Percentiles rank a stretch among this genome's conserved stretches.
Evolutionary conservation across 2,888 invertebrate genomes (phyloP).

Genomic region (Stenichneumon culpator): DNA sequence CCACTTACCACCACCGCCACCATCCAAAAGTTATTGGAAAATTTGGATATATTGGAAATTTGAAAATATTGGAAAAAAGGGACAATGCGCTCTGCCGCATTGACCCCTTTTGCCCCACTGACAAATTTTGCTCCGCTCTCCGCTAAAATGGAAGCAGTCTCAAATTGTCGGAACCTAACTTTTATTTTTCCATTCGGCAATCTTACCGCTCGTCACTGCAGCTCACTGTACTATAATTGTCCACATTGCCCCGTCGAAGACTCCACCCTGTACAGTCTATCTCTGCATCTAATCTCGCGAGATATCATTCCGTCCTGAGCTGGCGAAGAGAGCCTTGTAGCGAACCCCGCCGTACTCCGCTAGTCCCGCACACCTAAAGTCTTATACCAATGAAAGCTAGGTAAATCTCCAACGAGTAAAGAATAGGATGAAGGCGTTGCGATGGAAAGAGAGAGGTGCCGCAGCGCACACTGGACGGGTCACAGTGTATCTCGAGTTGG

Average conservation of each 20-base stretch:
- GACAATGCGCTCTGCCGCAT: too few relatives aligned
- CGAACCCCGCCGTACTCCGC: neutral
- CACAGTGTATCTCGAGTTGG: conserved; percentile 47
- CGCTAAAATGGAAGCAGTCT: too few relatives aligned
- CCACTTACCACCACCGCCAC: too few relatives aligned
- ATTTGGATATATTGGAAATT: too few relatives aligned
- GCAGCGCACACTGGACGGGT: conserved; percentile 10
- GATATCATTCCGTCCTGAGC: conserved; percentile 27
- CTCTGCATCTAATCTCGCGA: conserved; percentile 26
- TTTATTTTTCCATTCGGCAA: too few relatives aligned
- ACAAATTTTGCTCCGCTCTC: too few relatives aligned
- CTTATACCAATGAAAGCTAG: conserved; percentile 10
- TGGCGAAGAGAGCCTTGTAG: conserved; percentile 1
- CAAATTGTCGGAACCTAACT: too few relatives aligned
- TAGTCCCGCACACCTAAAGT: neutral
- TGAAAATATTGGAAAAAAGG: too few relatives aligned
- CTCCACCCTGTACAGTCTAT: conserved; percentile 19
- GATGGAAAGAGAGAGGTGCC: conserved; percentile 28
- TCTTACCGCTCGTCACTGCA: too few relatives aligned
- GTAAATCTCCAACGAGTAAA: conserved; percentile 3
- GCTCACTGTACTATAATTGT: neutral
- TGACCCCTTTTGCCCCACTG: too few relatives aligned
- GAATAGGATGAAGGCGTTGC: conserved; percentile 15
- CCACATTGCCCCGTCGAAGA: neutral
- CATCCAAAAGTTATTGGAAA: too few relatives aligned